Percentiles rank a stretch among this genome's conserved stretches.
Conservation (phyloP, 2,113 vertebrate genomes). For the Notothenia coriiceps region DNA sequence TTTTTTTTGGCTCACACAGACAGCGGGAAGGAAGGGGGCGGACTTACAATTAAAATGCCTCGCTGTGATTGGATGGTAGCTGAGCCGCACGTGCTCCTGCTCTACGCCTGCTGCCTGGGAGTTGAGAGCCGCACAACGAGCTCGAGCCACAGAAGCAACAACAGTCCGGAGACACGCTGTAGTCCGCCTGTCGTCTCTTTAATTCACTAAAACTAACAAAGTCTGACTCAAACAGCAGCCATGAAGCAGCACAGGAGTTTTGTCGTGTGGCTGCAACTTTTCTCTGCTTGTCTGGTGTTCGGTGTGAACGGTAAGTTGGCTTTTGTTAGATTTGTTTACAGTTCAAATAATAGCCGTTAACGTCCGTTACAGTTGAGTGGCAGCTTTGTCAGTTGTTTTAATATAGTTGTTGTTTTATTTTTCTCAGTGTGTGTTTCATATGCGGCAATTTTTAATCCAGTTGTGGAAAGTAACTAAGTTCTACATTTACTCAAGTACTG, state of each 20-base stretch:
- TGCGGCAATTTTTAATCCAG: background rate
- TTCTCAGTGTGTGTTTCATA: background rate
- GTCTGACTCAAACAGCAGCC: background rate
- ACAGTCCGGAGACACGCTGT: background rate
- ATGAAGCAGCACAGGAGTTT: conserved; percentile 70
- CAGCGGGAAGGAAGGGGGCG: conserved; percentile 46
- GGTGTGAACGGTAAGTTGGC: conserved; percentile 75
- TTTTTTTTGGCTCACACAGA: background rate
- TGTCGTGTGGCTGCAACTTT: conserved; percentile 62
- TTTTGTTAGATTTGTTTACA: conserved; percentile 43
- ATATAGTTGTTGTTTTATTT: background rate
- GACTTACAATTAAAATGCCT: conserved; percentile 50
- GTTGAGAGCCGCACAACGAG: conserved; percentile 41
- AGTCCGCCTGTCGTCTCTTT: background rate
- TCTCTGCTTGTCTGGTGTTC: conserved; percentile 62
- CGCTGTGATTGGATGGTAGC: conserved; percentile 73
- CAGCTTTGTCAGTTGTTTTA: background rate
- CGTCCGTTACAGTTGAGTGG: background rate
- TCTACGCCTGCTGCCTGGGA: conserved; percentile 43
- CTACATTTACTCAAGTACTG: too few species aligned
- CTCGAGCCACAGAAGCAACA: conserved; percentile 14
- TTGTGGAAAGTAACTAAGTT: too few species aligned
- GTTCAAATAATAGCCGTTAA: conserved; percentile 19
- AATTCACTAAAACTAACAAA: background rate
- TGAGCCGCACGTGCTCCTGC: conserved; percentile 74